These are phyloP conservation scores for Sebastes steindachneri DNA, from an alignment of 2,797 vertebrate genomes.

Conservation along the genomic window DNA sequence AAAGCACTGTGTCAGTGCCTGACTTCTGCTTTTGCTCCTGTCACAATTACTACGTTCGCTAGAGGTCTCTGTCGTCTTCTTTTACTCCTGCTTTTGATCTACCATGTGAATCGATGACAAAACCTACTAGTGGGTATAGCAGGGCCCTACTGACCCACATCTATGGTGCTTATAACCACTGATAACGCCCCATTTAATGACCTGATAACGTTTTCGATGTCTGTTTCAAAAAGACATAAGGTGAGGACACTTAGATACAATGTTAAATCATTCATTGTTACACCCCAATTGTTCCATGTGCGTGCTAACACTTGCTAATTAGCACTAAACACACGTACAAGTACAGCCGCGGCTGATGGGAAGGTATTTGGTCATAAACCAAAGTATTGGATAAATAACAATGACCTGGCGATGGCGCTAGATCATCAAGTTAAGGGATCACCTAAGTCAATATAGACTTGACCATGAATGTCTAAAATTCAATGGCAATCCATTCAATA, in stretches of 20 bases:
- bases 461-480: neutral
- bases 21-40: too few species aligned
- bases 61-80: too few species aligned
- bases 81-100: too few species aligned
- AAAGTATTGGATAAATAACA: neutral
- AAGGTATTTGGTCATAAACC: neutral
- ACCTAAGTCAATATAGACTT: neutral
- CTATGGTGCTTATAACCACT: too few species aligned
- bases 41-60: accelerated
- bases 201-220: neutral
- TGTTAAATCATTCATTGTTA: neutral
- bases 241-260: neutral
- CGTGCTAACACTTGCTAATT: neutral
- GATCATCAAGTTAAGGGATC: neutral
- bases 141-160: too few species aligned
- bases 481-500: neutral
- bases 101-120: too few species aligned
- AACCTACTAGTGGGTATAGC: too few species aligned
- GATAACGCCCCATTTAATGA: too few species aligned
- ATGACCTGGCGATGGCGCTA: neutral
- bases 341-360: neutral
- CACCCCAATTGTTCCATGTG: neutral
- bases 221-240: neutral
- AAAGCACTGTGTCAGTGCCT: too few species aligned
- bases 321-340: neutral